Evolutionary conservation across 2,888 invertebrate species (phyloP), one percentile per base, ranked within the genome.

Genomic region (Xylophagus ater): DNA sequence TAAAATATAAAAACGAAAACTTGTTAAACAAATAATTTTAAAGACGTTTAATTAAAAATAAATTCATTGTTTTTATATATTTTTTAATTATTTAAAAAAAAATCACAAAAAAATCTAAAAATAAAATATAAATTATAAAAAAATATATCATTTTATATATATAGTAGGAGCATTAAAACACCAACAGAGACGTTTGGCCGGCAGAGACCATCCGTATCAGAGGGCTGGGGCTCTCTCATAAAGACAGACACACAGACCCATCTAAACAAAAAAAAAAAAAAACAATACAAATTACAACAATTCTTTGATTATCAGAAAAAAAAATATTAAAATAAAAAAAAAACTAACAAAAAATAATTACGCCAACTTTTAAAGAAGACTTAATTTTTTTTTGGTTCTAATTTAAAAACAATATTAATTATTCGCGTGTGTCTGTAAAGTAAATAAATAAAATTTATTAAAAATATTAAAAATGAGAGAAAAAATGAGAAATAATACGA

Each of bases 121-220:
- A 33, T 32, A 33, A 40, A 38, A 35, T 35, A 41, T 43, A 25
- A 40, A 25, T 40, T 35, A 42, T 39, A 44, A 39, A 37, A 23
- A 25, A 29, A 30, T 37, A 39, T 43, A 43, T 40, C 45, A 40
- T 46, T 46, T 46, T 43, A 40, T n/a, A n/a, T n/a, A n/a, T n/a
- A n/a, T 63, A 65, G 58, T 66, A 65, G 66, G 62, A 55, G 65
- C 63, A 57, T 53, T 66, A 55, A 65, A 65, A 71, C 73, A n/a
- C n/a, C n/a, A 72, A 74, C 76, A 76, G 76, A 85, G 84, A 86
- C 82, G 84, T 81, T 75, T 81, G 82, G 71, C 78, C 73, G 60
- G 42, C 44, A 59, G 93, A 79, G 90, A 92, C 73, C 92, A 93
- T 81, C 93, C 93, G 72, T 93, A 93, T 80, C 89, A 89, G 78